Conservation (phyloP, 2,888 invertebrate genomes). For the Copidosoma aretas region DNA sequence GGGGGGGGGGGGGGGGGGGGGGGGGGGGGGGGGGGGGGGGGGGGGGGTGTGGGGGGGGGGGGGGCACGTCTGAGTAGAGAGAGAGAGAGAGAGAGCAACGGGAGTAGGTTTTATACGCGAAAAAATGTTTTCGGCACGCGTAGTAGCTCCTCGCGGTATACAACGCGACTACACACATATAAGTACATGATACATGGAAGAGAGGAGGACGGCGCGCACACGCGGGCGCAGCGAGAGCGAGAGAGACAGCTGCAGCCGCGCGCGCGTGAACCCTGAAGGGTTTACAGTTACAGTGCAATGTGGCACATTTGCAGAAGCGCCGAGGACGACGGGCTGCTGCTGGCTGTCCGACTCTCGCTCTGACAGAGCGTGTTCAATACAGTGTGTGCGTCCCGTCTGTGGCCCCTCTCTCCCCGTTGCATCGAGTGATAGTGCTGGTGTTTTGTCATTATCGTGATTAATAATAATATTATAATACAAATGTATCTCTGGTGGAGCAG, state of each 20-base stretch:
- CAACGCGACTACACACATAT: too few relatives aligned
- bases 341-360: background rate
- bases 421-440: background rate
- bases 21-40: background rate
- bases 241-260: background rate
- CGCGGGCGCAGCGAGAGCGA: too few relatives aligned
- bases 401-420: too few relatives aligned
- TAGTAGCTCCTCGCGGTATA: conserved; percentile 49
- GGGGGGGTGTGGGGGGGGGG: conserved; percentile 19
- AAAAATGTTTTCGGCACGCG: conserved; percentile 61
- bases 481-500: too few relatives aligned
- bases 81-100: conserved; percentile 17
- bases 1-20: too few relatives aligned
- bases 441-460: too few relatives aligned
- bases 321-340: conserved; percentile 5
- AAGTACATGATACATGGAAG: background rate
- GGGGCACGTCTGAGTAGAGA: conserved; percentile 9
- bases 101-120: conserved; percentile 48
- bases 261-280: conserved; percentile 62
- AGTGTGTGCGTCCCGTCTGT: too few relatives aligned
- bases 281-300: conserved; percentile 64
- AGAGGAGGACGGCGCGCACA: background rate
- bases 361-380: too few relatives aligned
- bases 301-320: conserved; percentile 61
- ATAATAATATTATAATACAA: too few relatives aligned